Evolutionary conservation across 2,797 vertebrate species (phyloP).

Genomic region (Arnoldichthys spilopterus): DNA sequence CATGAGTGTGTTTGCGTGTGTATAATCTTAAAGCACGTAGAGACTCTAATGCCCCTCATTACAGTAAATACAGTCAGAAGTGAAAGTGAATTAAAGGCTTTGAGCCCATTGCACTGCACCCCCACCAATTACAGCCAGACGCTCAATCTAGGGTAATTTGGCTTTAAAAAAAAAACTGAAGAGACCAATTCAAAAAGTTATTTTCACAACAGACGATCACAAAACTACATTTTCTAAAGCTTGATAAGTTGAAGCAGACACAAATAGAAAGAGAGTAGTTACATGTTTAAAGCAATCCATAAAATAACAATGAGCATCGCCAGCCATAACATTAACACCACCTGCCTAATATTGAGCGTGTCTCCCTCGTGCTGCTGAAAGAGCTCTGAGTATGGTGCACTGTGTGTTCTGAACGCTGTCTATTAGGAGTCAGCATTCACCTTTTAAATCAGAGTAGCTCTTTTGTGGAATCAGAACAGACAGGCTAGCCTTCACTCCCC

Average conservation of each 20-base stretch:
- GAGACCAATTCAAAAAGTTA: not conserved
- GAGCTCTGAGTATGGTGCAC: too few species aligned
- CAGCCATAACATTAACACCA: too few species aligned
- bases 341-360: too few species aligned
- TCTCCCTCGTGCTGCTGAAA: too few species aligned
- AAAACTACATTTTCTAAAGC: not conserved
- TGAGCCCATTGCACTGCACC: not conserved
- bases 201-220: not conserved
- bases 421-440: too few species aligned
- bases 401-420: too few species aligned
- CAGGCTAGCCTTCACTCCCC: too few species aligned
- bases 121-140: not conserved
- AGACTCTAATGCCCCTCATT: slow-evolving; percentile 37
- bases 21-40: slow-evolving; percentile 33
- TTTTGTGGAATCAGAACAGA: too few species aligned
- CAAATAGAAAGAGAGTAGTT: not conserved
- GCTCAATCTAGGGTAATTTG: not conserved
- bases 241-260: not conserved
- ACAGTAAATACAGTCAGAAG: slow-evolving; percentile 18
- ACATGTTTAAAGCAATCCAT: not conserved
- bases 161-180: not conserved
- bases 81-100: slow-evolving; percentile 28
- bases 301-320: too few species aligned
- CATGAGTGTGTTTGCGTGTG: slow-evolving; percentile 18
- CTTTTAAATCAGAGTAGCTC: too few species aligned